Evolutionary conservation across 37 sponge, comb jelly and placozoan genomes (phyloP).

Genomic region (Bolinopsis microptera): DNA sequence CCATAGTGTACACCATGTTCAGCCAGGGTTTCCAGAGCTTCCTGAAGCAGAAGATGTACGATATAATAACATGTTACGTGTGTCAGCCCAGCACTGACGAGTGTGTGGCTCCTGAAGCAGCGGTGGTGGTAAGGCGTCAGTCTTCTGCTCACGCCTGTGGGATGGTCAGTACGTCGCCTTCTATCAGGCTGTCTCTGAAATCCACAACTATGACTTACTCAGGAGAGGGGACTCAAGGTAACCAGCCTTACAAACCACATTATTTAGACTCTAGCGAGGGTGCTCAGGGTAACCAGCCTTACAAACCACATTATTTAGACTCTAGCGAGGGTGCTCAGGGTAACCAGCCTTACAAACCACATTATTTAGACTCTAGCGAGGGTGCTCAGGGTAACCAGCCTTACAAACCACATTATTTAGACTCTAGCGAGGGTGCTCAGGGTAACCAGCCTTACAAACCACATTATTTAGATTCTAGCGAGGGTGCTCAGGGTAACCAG

Average conservation of each 20-base stretch:
- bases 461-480: too few relatives aligned
- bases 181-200: neutral
- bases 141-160: neutral
- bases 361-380: too few relatives aligned
- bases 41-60: neutral
- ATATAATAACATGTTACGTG: slow-evolving; percentile 21
- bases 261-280: neutral
- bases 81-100: neutral
- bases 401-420: too few relatives aligned
- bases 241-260: neutral
- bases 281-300: neutral
- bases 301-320: too few relatives aligned
- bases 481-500: too few relatives aligned
- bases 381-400: too few relatives aligned
- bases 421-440: too few relatives aligned
- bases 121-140: slow-evolving; percentile 14
- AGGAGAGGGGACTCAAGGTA: neutral
- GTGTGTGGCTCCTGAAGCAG: neutral
- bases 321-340: too few relatives aligned
- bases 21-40: slow-evolving; percentile 12
- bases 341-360: too few relatives aligned
- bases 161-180: neutral
- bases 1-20: neutral
- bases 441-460: too few relatives aligned
- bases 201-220: neutral